Base-by-base conservation (phyloP, 37 sponge, comb jelly and placozoan species). In the Cliona cf. orientalis region DNA sequence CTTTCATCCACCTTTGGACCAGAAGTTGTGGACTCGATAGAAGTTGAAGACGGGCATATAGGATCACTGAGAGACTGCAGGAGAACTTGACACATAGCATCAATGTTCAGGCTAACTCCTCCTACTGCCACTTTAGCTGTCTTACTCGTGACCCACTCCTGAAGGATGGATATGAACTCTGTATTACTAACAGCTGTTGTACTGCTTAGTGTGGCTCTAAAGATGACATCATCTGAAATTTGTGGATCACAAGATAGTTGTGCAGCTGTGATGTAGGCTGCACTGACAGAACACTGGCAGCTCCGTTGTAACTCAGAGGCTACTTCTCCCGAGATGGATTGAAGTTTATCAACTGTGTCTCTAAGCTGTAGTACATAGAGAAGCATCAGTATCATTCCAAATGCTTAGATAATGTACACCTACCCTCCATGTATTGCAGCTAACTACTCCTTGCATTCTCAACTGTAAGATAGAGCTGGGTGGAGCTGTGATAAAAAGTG, bases 361-460 rank as follows among this genome's bases (percentile, higher is more conserved):
- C n/a, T 31, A 1, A 53, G 31, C 73, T 72, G 73, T 25, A 36
- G 68, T 19, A 29, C 36, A 26, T 62, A n/a, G 64, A 62, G 23
- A 62, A 62, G 31, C 55, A 58, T 58, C 26, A 28, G 7, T 58
- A 26, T 58, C 26, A n/a, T 2, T 58, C 3, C 59, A 58, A 2
- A 3, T 28, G 6, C 2, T 3, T 58, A 28, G 26, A 26, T n/a
- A n/a, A n/a, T n/a, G n/a, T 53, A 35, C 12, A 9, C 73, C 53
- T 46, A 72, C 73, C 73, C 73, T 46, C 73, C 73, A 72, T 46
- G 46, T 29, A 46, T 7, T 35, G 56, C 73, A 72, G 34, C 53
- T 56, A 49, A 17, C 12, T n/a, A 72, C 34, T 72, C 55, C 73
- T 2, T 19, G 25, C 17, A 72, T 7, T 28, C 26, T 32, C 55